phyloP scores from a whole-genome alignment of 1,140 invertebrate species.

The Choristoneura fumiferana region DNA sequence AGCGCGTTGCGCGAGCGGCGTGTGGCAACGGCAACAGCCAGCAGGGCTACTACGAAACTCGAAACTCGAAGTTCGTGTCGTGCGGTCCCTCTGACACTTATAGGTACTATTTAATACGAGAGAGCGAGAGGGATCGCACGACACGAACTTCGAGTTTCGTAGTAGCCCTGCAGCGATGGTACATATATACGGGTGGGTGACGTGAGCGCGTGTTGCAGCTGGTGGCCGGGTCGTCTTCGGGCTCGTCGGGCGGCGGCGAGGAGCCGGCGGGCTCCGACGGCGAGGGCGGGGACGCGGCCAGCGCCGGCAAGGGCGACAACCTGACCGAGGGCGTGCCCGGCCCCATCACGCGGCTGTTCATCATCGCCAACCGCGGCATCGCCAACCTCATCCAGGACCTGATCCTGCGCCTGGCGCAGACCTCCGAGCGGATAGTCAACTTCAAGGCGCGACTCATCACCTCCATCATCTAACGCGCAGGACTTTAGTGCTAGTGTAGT shows the following conservation, averaged over 20 bases:
- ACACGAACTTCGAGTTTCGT: no score
- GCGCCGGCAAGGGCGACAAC: constrained; percentile 79
- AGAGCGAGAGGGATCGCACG: no score
- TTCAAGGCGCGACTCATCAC: constrained; percentile 94
- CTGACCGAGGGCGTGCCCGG: constrained; percentile 89
- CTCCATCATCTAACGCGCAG: constrained; percentile 86
- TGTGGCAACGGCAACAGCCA: no score
- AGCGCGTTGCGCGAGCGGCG: constrained; percentile 9
- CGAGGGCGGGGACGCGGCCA: constrained; percentile 74
- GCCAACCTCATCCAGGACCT: constrained; percentile 91
- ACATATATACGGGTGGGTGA: no score
- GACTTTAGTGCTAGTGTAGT: constrained; percentile 29
- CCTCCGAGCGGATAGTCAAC: constrained; percentile 92
- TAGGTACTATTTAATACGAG: no score
- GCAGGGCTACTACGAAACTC: no score
- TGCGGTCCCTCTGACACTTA: no score
- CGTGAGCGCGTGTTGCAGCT: constrained; percentile 81
- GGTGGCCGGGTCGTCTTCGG: constrained; percentile 87
- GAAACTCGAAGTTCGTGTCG: no score
- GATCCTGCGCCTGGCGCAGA: constrained; percentile 91
- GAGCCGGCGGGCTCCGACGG: constrained; percentile 77
- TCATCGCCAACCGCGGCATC: constrained; percentile 90
- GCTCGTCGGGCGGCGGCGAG: constrained; percentile 80
- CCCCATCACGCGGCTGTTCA: constrained; percentile 89
- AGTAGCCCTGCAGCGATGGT: no score